Percentiles rank a stretch among this genome's conserved stretches.
phyloP scores from a whole-genome alignment of 2,888 invertebrate genomes.

The Pristionchus entomophagus region DNA sequence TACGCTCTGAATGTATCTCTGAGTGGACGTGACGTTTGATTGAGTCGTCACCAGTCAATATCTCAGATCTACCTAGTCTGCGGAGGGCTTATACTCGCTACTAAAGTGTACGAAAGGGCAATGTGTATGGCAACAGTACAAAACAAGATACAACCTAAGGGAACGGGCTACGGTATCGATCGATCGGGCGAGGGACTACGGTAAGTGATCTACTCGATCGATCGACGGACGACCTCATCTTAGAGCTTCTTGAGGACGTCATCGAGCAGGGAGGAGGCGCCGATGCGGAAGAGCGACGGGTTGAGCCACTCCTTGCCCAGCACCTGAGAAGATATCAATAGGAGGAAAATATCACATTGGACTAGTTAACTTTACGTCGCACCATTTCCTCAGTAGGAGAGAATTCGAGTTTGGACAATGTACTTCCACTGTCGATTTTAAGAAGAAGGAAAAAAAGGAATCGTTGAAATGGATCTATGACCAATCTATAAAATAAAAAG shows the following conservation, averaged over 20 bases:
- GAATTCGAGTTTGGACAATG: no score
- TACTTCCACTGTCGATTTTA: no score
- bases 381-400: no score
- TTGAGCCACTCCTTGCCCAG: slow-evolving; percentile 90
- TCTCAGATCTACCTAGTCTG: background rate
- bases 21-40: background rate
- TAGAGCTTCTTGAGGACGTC: slow-evolving; percentile 78
- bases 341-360: no score
- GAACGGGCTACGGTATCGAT: background rate
- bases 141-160: background rate
- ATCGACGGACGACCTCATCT: background rate
- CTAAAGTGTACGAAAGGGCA: background rate
- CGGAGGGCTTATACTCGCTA: background rate
- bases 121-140: slow-evolving; percentile 29
- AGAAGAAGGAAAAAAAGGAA: no score
- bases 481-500: no score
- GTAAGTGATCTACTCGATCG: background rate
- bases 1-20: background rate
- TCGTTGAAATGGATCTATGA: no score
- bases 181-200: background rate
- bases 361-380: no score
- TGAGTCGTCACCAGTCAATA: background rate
- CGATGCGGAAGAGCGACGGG: slow-evolving; percentile 87
- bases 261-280: slow-evolving; percentile 91
- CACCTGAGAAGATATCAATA: slow-evolving; percentile 78